Percentiles rank a stretch among this genome's conserved stretches.
Conservation (phyloP, 2,797 vertebrate species). For the Aeoliscus strigatus region DNA sequence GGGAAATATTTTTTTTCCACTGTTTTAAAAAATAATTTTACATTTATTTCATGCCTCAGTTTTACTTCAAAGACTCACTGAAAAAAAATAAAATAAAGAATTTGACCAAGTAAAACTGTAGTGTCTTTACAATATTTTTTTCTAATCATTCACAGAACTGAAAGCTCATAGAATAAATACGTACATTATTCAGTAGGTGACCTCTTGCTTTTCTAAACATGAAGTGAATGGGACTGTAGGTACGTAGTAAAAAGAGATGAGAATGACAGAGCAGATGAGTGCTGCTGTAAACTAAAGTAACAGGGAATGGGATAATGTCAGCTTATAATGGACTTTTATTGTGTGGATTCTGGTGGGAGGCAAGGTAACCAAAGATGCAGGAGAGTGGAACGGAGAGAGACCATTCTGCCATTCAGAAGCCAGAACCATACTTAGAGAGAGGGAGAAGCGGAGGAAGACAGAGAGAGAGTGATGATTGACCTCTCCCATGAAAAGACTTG, state of each 20-base stretch:
- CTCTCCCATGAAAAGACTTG: constrained; percentile 57
- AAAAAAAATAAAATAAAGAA: too few relatives aligned
- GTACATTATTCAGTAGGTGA: too few relatives aligned
- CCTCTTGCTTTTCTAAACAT: too few relatives aligned
- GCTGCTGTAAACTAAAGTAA: constrained; percentile 27
- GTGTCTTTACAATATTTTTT: too few relatives aligned
- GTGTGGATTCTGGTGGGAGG: constrained; percentile 40
- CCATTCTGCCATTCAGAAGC: constrained; percentile 38
- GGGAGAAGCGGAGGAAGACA: constrained; percentile 34
- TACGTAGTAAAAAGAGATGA: constrained; percentile 44
- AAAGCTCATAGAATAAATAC: too few relatives aligned
- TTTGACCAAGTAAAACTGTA: too few relatives aligned
- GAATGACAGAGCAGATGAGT: constrained; percentile 44
- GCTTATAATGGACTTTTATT: constrained; percentile 59
- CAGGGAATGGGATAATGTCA: constrained; percentile 61
- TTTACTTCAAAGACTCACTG: too few relatives aligned
- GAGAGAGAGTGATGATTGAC: constrained; percentile 49
- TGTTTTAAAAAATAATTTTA: too few relatives aligned
- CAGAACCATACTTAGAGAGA: constrained; percentile 38
- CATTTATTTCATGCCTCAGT: too few relatives aligned
- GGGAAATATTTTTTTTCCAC: constrained; percentile 7
- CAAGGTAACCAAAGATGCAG: constrained; percentile 44
- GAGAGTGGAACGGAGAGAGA: constrained; percentile 40
- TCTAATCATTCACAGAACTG: too few relatives aligned
- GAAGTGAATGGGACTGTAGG: too few relatives aligned